Evolutionary conservation across 2,888 invertebrate genomes (phyloP), one percentile per base, ranked within the genome.

Genomic region (Amiota mariae): DNA sequence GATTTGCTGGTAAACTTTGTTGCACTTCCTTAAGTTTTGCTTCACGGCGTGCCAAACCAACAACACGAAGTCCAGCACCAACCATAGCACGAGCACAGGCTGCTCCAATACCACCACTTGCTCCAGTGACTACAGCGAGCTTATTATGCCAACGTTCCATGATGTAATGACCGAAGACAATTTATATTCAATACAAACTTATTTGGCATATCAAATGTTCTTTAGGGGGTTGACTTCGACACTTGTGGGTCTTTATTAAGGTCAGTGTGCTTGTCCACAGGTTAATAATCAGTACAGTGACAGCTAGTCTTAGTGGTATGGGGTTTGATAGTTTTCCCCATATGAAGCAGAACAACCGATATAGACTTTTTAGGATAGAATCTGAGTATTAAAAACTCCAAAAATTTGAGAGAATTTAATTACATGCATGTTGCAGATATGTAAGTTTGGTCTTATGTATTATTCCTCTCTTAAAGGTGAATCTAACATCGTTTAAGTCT

Each of bases 81-180:
- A 91, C 90, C 70, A 92, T 86, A 47, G 89, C 88, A 57, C 86
- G 84, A 1, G 89, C 89, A 72, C 91, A 90, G 1, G 91, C 91
- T 1, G 91, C 91, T n/a, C 92, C 93, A 75, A 93, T 93, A 0
- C 93, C 93, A 0, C 91, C 90, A 85, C 93, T 93, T 8, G 93
- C 93, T 0, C 93, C 93, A 0, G 93, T 93, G 57, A 94, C 93
- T 36, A 94, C 90, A 0, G 93, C 93, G 0, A 92, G 90, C 82
- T 92, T 92, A 71, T 92, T 92, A 1, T 85, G 82, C 93, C 93
- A 93, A 64, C 92, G 91, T 68, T 93, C 92, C 91, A 92, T 91
- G 59, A 15, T 54, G 54, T 15, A 54, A 54, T 54, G 54, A 54
- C 2, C n/a, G 54, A 54, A 54, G 15, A 13, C 36, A 36, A 6